Evolutionary conservation across 1,140 invertebrate species (phyloP).

Genomic region (Sarcophaga bullata): DNA sequence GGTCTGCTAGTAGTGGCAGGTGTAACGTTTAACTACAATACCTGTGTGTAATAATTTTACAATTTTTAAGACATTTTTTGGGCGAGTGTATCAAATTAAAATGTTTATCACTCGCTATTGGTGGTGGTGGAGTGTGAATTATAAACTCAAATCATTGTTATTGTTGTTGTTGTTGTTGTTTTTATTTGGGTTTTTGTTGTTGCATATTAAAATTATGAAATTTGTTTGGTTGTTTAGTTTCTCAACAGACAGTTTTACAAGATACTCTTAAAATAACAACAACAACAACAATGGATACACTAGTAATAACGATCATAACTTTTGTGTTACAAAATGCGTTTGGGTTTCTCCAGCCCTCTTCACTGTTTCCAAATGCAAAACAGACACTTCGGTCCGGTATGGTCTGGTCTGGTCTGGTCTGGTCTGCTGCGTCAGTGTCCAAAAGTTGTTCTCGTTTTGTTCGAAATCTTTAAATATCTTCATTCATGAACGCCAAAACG

Average conservation of each 20-base stretch:
- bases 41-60: constrained; percentile 33
- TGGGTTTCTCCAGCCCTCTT: no score
- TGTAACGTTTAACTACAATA: not conserved
- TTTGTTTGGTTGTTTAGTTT: not conserved
- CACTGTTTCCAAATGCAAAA: no score
- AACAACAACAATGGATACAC: no score
- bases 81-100: constrained; percentile 18
- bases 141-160: not conserved
- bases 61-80: constrained; percentile 10
- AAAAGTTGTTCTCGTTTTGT: not conserved
- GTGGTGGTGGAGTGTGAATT: constrained; percentile 27
- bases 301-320: no score
- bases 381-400: no score
- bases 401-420: not conserved
- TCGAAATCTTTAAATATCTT: constrained; percentile 24
- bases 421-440: not conserved
- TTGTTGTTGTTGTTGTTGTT: no score
- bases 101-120: constrained; percentile 33
- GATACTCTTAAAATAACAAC: no score
- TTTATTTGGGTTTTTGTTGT: no score
- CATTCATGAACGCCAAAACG: constrained; percentile 1
- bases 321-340: no score
- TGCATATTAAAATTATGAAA: not conserved
- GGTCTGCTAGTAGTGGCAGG: not conserved
- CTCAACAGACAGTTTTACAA: no score